phyloP scores from a whole-genome alignment of 1,140 invertebrate genomes.

The Apis florea region DNA sequence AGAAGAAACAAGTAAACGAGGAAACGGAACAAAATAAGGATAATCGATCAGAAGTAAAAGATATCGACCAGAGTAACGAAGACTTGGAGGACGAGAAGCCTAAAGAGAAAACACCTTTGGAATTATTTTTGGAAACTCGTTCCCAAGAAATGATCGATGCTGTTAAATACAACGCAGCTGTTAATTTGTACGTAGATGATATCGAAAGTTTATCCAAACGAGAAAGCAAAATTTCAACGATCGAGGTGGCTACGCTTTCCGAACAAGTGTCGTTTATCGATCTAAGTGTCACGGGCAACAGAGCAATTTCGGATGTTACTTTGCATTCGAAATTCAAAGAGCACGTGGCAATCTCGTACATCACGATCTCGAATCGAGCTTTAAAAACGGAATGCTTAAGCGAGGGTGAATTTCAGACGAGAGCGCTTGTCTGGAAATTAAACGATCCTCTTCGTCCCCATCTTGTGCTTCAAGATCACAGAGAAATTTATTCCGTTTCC shows the following conservation, averaged over 20 bases:
- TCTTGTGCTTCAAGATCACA: conserved; percentile 83
- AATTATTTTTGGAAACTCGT: conserved; percentile 59
- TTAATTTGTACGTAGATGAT: conserved; percentile 85
- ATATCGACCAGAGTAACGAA: not conserved
- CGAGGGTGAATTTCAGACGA: conserved; percentile 26
- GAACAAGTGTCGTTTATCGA: conserved; percentile 82
- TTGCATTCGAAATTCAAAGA: conserved; percentile 85
- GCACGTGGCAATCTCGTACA: conserved; percentile 84
- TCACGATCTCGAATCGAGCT: conserved; percentile 58
- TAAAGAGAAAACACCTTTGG: conserved; percentile 33
- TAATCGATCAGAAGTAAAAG: conserved; percentile 24
- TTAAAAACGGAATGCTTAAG: not conserved
- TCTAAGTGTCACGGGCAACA: conserved; percentile 80
- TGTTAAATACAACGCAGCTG: conserved; percentile 81
- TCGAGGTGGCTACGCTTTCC: conserved; percentile 73
- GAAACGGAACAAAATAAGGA: conserved; percentile 29
- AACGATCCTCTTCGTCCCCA: conserved; percentile 84
- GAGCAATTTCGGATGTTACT: conserved; percentile 82
- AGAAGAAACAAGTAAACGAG: conserved; percentile 2
- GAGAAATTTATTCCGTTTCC: conserved; percentile 83
- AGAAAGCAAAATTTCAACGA: conserved; percentile 8
- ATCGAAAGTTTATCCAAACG: conserved; percentile 78
- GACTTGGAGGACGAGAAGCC: conserved; percentile 19
- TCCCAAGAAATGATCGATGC: conserved; percentile 67
- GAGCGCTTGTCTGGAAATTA: conserved; percentile 85